Percentiles rank a stretch among this genome's conserved stretches.
phyloP scores from a whole-genome alignment of 2,797 vertebrate genomes.

The Gymnothorax javanicus region DNA sequence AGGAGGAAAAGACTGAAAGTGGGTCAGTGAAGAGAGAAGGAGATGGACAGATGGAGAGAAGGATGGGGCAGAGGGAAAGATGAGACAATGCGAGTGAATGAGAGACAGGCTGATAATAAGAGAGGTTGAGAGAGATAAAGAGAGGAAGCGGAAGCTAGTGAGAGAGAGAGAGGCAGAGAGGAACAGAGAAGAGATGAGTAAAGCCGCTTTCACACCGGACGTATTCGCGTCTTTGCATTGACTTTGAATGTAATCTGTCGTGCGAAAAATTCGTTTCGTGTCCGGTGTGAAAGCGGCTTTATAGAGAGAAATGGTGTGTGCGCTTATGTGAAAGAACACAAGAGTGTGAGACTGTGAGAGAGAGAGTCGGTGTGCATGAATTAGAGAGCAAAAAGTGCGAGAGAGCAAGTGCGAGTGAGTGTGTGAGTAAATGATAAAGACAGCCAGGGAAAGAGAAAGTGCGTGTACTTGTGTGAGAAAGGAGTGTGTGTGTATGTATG shows the following conservation, averaged over 20 bases:
- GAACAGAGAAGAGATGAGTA: background rate
- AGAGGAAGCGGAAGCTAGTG: background rate
- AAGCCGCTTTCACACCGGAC: too few species aligned
- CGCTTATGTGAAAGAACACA: background rate
- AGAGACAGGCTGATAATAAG: background rate
- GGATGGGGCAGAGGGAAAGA: background rate
- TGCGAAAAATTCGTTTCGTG: too few species aligned
- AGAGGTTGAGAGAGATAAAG: background rate
- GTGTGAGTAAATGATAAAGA: background rate
- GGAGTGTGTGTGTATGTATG: too few species aligned
- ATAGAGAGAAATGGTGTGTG: constrained; percentile 2
- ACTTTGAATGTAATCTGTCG: too few species aligned
- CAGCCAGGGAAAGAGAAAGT: constrained; percentile 9
- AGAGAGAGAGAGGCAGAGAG: background rate
- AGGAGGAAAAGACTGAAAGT: background rate
- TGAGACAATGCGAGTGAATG: background rate
- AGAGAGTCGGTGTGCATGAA: too few species aligned
- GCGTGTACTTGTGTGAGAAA: too few species aligned
- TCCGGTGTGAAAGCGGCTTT: too few species aligned
- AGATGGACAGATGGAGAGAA: background rate
- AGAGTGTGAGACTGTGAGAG: background rate
- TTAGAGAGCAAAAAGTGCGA: too few species aligned
- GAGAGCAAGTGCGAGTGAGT: background rate
- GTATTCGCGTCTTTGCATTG: too few species aligned
- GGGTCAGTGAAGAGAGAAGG: background rate